phyloP scores from a whole-genome alignment of 2,888 invertebrate genomes.

The Drosophila hawaiiensis region DNA sequence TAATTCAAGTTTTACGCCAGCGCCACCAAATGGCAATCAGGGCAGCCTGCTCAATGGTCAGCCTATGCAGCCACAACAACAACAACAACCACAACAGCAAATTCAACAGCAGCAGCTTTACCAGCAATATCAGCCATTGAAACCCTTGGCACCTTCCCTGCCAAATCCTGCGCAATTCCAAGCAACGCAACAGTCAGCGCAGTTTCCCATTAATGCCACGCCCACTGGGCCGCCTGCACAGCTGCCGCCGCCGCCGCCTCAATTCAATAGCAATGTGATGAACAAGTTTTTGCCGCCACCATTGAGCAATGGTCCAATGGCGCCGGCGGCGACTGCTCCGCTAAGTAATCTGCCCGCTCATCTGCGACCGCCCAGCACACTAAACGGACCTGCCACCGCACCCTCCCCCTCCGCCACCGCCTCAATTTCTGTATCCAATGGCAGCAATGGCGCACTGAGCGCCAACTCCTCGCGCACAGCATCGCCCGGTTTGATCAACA shows the following conservation, averaged over 20 bases:
- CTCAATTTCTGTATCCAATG: slow-evolving; percentile 59
- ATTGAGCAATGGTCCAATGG: slow-evolving; percentile 22
- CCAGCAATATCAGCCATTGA: slow-evolving; percentile 44
- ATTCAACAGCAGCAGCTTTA: slow-evolving; percentile 34
- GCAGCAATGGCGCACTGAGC: slow-evolving; percentile 76
- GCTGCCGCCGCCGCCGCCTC: slow-evolving; percentile 28
- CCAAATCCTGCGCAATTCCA: slow-evolving; percentile 43
- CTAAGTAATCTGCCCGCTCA: slow-evolving; percentile 51
- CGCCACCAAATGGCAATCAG: slow-evolving; percentile 49
- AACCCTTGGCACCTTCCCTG: slow-evolving; percentile 25
- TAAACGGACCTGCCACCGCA: slow-evolving; percentile 61
- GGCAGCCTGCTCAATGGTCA: slow-evolving; percentile 73
- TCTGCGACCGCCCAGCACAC: slow-evolving; percentile 61
- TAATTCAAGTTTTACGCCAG: slow-evolving; percentile 62
- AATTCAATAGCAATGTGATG: slow-evolving; percentile 56
- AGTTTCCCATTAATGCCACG: slow-evolving; percentile 38
- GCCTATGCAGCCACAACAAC: slow-evolving; percentile 32
- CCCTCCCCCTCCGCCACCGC: background rate
- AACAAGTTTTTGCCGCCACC: slow-evolving; percentile 65
- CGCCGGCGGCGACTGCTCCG: slow-evolving; percentile 8
- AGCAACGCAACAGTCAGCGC: slow-evolving; percentile 22
- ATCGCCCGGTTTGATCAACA: slow-evolving; percentile 72
- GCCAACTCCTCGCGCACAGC: slow-evolving; percentile 84
- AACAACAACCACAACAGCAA: slow-evolving; percentile 41
- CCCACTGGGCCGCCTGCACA: slow-evolving; percentile 6